Evolutionary conservation across 2,888 invertebrate genomes (phyloP).

Genomic region (Oligia fasciuncula): DNA sequence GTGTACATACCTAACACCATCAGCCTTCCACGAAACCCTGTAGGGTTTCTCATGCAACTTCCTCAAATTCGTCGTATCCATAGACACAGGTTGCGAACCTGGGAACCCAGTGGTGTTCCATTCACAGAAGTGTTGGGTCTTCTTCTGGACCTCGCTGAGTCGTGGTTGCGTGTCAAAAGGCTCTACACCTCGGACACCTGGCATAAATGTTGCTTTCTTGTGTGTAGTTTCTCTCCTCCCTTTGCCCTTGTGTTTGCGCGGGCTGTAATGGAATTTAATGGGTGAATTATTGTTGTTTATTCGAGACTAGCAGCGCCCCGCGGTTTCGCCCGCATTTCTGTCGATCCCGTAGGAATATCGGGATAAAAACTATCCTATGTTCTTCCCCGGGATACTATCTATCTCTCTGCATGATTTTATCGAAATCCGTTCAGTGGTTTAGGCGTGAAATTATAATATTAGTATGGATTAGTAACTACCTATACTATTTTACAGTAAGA

Average conservation of each 20-base stretch:
- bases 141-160: conserved; percentile 92
- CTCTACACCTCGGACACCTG: conserved; percentile 94
- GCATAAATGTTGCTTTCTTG: conserved; percentile 95
- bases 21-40: conserved; percentile 99
- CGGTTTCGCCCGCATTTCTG: too few species aligned
- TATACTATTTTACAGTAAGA: neutral
- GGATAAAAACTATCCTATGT: too few species aligned
- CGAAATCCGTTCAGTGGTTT: too few species aligned
- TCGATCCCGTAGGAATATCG: too few species aligned
- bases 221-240: conserved; percentile 89
- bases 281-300: neutral
- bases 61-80: conserved; percentile 95
- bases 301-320: neutral
- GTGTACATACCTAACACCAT: conserved; percentile 94
- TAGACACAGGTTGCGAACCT: conserved; percentile 99
- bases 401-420: too few species aligned
- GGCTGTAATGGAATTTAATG: conserved; percentile 43
- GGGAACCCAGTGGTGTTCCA: conserved; percentile 97
- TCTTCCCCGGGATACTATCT: too few species aligned
- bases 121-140: conserved; percentile 93
- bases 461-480: neutral
- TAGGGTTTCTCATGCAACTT: conserved; percentile 95
- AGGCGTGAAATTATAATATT: too few species aligned
- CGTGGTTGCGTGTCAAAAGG: conserved; percentile 91
- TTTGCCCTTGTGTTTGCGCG: conserved; percentile 74